These are phyloP conservation scores for Euplexia lucipara DNA, from an alignment of 2,888 invertebrate species.

Conservation along the genomic window DNA sequence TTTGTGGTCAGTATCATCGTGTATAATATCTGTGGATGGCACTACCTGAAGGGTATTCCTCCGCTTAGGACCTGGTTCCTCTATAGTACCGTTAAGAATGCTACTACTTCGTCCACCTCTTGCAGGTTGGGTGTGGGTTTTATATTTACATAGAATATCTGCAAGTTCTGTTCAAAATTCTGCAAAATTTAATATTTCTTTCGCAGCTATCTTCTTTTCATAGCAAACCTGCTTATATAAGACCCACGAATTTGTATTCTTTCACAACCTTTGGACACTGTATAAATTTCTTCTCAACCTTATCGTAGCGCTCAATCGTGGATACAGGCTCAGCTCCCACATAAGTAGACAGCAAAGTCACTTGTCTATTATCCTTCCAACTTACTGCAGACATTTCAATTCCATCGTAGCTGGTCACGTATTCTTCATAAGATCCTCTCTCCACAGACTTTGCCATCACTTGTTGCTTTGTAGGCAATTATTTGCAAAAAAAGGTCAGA, in stretches of 20 bases:
- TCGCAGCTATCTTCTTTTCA: not conserved
- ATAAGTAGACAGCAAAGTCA: constrained; percentile 12
- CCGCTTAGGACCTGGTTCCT: constrained; percentile 2
- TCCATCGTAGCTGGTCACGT: not conserved
- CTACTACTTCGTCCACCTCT: constrained; percentile 9
- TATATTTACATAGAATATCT: constrained; percentile 13
- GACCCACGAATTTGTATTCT: constrained; percentile 2
- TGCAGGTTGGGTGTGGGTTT: constrained; percentile 14
- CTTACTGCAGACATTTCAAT: constrained; percentile 1
- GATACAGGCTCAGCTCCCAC: constrained; percentile 16
- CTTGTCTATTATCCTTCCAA: constrained; percentile 7
- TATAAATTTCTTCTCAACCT: constrained; percentile 1
- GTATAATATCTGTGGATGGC: constrained; percentile 4
- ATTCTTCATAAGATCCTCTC: constrained; percentile 2
- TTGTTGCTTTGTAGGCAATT: constrained; percentile 14
- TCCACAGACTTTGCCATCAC: constrained; percentile 8
- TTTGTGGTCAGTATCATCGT: constrained; percentile 3
- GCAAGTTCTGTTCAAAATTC: constrained; percentile 3
- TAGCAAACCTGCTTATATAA: constrained; percentile 1
- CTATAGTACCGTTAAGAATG: constrained; percentile 5
- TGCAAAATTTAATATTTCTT: constrained; percentile 2
- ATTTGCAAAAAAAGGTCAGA: not conserved
- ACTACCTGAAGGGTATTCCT: constrained; percentile 1
- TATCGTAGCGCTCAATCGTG: constrained; percentile 7
- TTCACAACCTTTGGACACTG: constrained; percentile 1